phyloP scores from a whole-genome alignment of 2,113 vertebrate genomes.

The Pangasianodon hypophthalmus region DNA sequence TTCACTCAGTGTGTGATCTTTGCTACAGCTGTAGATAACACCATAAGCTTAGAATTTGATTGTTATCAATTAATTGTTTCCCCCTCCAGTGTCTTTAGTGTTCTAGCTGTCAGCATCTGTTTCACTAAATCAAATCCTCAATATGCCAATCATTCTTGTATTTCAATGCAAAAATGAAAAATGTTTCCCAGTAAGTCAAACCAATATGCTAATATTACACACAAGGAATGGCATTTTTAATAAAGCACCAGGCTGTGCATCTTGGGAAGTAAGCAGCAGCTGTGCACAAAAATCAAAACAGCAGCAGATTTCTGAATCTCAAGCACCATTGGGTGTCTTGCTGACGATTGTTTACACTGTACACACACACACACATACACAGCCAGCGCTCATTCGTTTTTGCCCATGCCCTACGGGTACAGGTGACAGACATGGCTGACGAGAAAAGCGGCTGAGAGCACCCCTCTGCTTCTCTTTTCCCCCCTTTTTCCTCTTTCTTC shows the following conservation, averaged over 20 bases:
- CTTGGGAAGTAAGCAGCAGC: constrained; percentile 60
- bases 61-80: background rate
- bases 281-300: constrained; percentile 72
- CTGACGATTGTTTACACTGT: constrained; percentile 78
- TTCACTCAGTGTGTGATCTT: background rate
- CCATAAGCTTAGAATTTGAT: background rate
- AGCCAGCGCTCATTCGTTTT: constrained; percentile 71
- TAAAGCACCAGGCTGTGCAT: constrained; percentile 60
- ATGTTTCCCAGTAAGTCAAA: constrained; percentile 30
- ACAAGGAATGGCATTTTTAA: constrained; percentile 58
- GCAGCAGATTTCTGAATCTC: constrained; percentile 76
- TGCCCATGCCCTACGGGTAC: constrained; percentile 74
- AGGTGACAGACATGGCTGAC: constrained; percentile 71
- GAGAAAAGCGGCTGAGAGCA: constrained; percentile 62
- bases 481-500: constrained; percentile 29
- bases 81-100: background rate
- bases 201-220: constrained; percentile 42
- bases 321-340: constrained; percentile 73
- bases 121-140: background rate
- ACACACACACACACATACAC: constrained; percentile 44
- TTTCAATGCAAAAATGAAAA: background rate
- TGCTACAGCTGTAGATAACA: background rate
- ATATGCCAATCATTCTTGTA: background rate
- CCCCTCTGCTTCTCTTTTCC: constrained; percentile 63
- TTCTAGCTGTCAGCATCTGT: background rate